phyloP scores from a whole-genome alignment of 2,888 invertebrate genomes.

The Nudaria mundana region DNA sequence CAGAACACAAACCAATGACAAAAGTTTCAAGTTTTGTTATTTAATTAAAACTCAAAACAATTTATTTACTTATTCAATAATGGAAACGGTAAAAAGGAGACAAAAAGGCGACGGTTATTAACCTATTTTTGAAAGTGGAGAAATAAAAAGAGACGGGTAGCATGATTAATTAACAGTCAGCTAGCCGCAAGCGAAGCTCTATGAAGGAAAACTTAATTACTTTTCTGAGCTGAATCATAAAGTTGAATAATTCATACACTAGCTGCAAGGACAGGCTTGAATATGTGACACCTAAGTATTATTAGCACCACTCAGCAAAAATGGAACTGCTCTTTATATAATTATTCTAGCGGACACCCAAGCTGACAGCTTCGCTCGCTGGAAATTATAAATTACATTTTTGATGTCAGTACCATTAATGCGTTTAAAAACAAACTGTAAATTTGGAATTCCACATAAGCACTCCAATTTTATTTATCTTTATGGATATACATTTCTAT shows the following conservation, averaged over 20 bases:
- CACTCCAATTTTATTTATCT: too few relatives aligned
- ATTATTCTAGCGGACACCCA: too few relatives aligned
- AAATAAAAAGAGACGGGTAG: conserved; percentile 53
- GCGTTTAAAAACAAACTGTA: too few relatives aligned
- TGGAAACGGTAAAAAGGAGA: conserved; percentile 54
- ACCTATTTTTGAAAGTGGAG: conserved; percentile 63
- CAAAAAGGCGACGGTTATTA: conserved; percentile 65
- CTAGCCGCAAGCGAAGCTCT: conserved; percentile 58
- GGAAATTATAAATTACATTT: too few relatives aligned
- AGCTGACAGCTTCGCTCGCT: too few relatives aligned
- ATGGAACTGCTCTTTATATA: too few relatives aligned
- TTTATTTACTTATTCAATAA: conserved; percentile 65
- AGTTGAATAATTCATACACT: conserved; percentile 64
- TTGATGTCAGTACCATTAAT: too few relatives aligned
- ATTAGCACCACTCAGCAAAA: conserved; percentile 32
- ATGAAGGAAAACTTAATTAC: conserved; percentile 70
- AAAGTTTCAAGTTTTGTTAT: too few relatives aligned
- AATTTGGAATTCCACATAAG: too few relatives aligned
- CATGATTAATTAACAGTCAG: conserved; percentile 70
- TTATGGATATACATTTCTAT: too few relatives aligned
- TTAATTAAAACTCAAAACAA: conserved; percentile 43
- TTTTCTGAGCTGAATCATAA: conserved; percentile 69
- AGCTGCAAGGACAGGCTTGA: conserved; percentile 47
- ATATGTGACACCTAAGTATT: conserved; percentile 39
- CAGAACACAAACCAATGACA: too few relatives aligned